Evolutionary conservation across 1,140 invertebrate genomes (phyloP).

Genomic region (Mycetomoellerius zeteki): DNA sequence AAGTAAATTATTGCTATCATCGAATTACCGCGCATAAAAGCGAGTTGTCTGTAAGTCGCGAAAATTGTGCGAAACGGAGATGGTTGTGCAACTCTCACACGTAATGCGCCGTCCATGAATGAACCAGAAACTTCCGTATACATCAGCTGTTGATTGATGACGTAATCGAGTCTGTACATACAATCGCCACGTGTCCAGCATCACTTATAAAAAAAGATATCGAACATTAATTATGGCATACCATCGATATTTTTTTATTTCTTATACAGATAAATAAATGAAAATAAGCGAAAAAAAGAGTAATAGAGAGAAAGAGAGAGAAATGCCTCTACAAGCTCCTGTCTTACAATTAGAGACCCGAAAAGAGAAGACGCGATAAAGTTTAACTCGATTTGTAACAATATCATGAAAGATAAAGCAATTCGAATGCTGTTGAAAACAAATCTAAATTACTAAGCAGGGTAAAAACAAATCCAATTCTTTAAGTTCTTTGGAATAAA

Average conservation of each 20-base stretch:
- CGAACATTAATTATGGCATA: not conserved
- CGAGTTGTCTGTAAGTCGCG: constrained; percentile 15
- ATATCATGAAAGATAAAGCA: not conserved
- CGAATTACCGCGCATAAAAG: constrained; percentile 26
- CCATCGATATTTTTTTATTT: not conserved
- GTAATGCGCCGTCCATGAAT: constrained; percentile 41
- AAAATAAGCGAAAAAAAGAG: too few relatives aligned
- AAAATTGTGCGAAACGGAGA: constrained; percentile 36
- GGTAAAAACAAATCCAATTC: too few relatives aligned
- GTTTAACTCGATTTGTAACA: not conserved
- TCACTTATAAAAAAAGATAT: not conserved
- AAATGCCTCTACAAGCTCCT: not conserved
- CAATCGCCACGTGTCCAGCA: not conserved
- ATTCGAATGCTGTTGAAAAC: not conserved
- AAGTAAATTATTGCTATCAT: constrained; percentile 49
- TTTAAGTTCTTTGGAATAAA: too few relatives aligned
- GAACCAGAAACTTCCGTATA: constrained; percentile 29
- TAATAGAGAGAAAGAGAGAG: too few relatives aligned
- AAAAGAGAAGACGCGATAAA: not conserved
- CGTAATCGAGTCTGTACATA: not conserved
- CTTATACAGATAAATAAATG: not conserved
- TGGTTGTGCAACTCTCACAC: constrained; percentile 10
- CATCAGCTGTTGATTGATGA: constrained; percentile 45
- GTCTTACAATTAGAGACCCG: not conserved
- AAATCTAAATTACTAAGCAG: not conserved